These are phyloP conservation scores for Botia kubotai DNA, from an alignment of 2,797 vertebrate species.

Conservation along the genomic window DNA sequence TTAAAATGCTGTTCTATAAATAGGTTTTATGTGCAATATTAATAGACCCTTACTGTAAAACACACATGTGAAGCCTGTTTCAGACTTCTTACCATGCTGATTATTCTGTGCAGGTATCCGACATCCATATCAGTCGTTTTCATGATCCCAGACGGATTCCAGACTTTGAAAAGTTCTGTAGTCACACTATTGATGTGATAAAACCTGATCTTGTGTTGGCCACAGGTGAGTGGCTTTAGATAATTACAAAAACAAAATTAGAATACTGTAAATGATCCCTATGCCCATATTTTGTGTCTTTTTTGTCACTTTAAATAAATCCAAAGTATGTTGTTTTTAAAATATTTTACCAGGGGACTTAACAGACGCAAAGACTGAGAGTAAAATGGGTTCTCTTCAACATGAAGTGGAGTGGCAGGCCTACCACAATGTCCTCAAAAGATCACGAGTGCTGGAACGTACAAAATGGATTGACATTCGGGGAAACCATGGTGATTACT, in stretches of 20 bases:
- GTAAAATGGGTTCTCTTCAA: slow-evolving; percentile 91
- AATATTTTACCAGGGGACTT: slow-evolving; percentile 84
- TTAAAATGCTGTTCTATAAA: not conserved
- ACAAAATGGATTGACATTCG: slow-evolving; percentile 97
- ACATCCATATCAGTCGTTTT: slow-evolving; percentile 95
- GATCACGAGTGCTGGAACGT: slow-evolving; percentile 89
- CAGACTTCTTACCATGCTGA: slow-evolving; percentile 23
- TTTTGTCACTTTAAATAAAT: not conserved
- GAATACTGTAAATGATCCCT: not conserved
- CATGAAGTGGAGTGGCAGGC: slow-evolving; percentile 94
- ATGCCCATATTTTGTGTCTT: not conserved
- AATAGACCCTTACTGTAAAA: not conserved
- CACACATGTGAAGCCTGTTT: not conserved
- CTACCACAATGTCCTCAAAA: slow-evolving; percentile 90
- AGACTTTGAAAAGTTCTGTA: slow-evolving; percentile 95
- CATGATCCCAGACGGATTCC: slow-evolving; percentile 83
- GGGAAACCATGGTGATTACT: slow-evolving; percentile 91
- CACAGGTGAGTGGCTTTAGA: slow-evolving; percentile 86
- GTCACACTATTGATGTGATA: slow-evolving; percentile 87
- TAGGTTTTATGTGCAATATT: slow-evolving; percentile 15
- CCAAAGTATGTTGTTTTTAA: slow-evolving; percentile 1
- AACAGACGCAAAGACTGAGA: slow-evolving; percentile 92
- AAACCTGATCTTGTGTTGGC: slow-evolving; percentile 89
- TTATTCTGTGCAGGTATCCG: slow-evolving; percentile 86
- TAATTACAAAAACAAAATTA: not conserved